Evolutionary conservation across 92 coral and sea anemone genomes (phyloP), one percentile per base, ranked within the genome.

Genomic region (Micromussa lordhowensis): DNA sequence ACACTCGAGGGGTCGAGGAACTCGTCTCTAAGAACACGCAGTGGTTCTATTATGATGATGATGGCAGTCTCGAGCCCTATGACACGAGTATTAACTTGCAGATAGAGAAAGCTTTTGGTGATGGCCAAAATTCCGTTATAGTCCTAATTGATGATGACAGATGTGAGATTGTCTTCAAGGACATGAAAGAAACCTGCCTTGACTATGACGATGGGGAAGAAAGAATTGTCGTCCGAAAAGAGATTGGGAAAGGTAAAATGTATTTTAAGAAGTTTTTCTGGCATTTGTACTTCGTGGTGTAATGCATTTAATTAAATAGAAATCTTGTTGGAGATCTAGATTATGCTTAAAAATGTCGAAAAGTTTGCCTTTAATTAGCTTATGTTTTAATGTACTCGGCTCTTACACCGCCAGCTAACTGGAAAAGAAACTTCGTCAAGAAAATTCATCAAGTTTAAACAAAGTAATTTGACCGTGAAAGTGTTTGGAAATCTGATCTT

Each of bases 91-190:
- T 36, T 17, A 95, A 93, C 75, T 88, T 85, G 6, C 61, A 91
- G 76, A 92, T 96, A 38, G 98, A 96, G 88, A 76, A 90, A 71
- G 98, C 98, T 1, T 92, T 26, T 75, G 75, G 0, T 32, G 80
- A 77, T 29, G 79, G 89, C 21, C 77, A 92, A 49, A 68, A 81
- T 10, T 92, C 94, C 4, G 91, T 92, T 15, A 54, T 51, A 2
- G n/a, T 87, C 64, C 53, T 61, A 9, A 85, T 78, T 18, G 86
- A 91, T 3, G 68, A 80, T 8, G 77, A 38, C 51, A 48, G 36
- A 13, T 95, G 57, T 90, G 81, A 90, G 85, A 94, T 96, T 61
- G 95, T 68, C 22, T 96, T 94, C 78, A 84, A 57, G 13, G 78
- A 93, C 32, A 90, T 68, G 89, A 61, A 34, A 49, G 96, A 96